A percentile compares a stretch with the other conserved stretches of the same genome.
Conservation (phyloP, 2,113 vertebrate genomes). For the Montifringilla adamsi region DNA sequence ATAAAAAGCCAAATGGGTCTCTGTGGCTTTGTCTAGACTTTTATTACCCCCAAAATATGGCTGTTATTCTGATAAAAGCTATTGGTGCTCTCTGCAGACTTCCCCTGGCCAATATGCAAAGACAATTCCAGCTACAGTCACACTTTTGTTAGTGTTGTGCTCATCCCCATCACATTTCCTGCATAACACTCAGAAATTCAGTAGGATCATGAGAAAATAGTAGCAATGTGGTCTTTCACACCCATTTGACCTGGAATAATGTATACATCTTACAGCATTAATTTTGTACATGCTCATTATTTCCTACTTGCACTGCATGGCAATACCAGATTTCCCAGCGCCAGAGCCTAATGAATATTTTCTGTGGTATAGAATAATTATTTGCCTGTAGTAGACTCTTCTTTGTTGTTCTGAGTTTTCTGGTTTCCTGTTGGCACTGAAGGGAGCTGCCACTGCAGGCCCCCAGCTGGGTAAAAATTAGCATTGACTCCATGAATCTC, state of each 20-base stretch:
- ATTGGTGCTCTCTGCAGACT: neutral
- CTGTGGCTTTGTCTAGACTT: neutral
- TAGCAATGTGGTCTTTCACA: neutral
- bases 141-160: neutral
- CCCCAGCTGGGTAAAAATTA: neutral
- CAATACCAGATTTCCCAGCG: neutral
- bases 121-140: neutral
- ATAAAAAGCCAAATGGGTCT: neutral
- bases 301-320: neutral
- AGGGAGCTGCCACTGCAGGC: neutral
- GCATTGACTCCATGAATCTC: neutral
- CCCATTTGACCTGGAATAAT: neutral
- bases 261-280: neutral
- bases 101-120: neutral
- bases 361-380: neutral
- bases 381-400: neutral
- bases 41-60: accelerated
- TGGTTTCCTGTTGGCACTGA: neutral
- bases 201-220: neutral
- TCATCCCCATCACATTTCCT: accelerated
- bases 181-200: neutral
- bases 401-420: accelerated
- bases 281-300: neutral
- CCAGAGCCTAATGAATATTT: neutral
- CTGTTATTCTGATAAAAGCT: neutral